Evolutionary conservation across 2,113 vertebrate species (phyloP).

Genomic region (Pangasianodon hypophthalmus): DNA sequence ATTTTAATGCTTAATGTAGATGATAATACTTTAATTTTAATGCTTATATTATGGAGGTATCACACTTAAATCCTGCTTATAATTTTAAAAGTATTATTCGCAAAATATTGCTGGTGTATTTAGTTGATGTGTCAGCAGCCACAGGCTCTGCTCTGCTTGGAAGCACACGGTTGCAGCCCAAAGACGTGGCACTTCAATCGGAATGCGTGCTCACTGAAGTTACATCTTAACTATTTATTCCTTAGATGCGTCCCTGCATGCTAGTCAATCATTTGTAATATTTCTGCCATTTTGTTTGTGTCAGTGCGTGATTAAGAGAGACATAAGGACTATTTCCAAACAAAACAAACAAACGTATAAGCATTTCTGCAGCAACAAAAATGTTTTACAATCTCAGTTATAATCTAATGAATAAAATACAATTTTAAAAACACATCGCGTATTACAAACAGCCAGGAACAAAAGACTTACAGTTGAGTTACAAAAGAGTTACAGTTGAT

Average conservation of each 20-base stretch:
- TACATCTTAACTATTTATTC: background rate
- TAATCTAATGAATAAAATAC: background rate
- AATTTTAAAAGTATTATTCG: background rate
- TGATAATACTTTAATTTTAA: background rate
- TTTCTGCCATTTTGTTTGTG: background rate
- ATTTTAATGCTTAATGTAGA: conserved; percentile 1
- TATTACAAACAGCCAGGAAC: background rate
- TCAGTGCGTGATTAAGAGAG: background rate
- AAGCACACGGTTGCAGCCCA: background rate
- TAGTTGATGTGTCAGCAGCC: conserved; percentile 12
- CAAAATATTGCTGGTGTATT: background rate
- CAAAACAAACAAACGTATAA: background rate
- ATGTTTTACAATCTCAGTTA: background rate
- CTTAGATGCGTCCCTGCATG: background rate
- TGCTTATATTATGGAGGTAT: background rate
- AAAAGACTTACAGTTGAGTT: background rate
- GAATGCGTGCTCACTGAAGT: conserved; percentile 21
- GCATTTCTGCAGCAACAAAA: background rate
- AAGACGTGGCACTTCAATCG: conserved; percentile 38
- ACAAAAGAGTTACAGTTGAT: background rate
- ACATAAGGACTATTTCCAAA: background rate
- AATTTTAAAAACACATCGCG: background rate
- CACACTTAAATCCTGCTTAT: background rate
- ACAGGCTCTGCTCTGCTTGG: background rate
- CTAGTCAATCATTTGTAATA: background rate